These are phyloP conservation scores for Prietella phreatophila DNA, from an alignment of 2,113 vertebrate genomes.

Conservation along the genomic window DNA sequence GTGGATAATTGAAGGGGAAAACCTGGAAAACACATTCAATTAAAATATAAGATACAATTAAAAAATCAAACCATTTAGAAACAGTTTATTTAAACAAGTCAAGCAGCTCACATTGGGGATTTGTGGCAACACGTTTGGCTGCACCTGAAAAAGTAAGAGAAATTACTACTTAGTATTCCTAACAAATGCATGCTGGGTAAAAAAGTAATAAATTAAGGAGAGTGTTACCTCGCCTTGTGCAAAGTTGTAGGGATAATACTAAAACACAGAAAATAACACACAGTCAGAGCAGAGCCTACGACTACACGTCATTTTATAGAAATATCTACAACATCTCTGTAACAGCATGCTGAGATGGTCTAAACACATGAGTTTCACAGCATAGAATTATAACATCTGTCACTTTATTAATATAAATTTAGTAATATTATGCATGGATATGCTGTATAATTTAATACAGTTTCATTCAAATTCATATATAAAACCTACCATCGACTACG, in stretches of 20 bases:
- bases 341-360: neutral
- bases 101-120: slow-evolving; percentile 57
- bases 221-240: slow-evolving; percentile 64
- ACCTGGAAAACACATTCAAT: slow-evolving; percentile 47
- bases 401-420: no score
- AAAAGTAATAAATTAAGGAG: neutral
- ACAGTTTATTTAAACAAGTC: neutral
- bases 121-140: slow-evolving; percentile 59
- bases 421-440: slow-evolving; percentile 9
- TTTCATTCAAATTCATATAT: neutral
- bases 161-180: slow-evolving; percentile 20
- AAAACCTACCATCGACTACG: neutral
- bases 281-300: neutral
- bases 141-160: slow-evolving; percentile 59
- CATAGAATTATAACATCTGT: neutral
- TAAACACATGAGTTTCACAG: neutral
- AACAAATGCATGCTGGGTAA: neutral
- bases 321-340: neutral
- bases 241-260: slow-evolving; percentile 75
- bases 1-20: slow-evolving; percentile 61
- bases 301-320: neutral
- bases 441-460: neutral
- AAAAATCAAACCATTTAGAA: no score
- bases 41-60: neutral
- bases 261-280: slow-evolving; percentile 44